These are phyloP conservation scores for Colostygia pectinataria DNA, from an alignment of 2,888 invertebrate genomes.

Conservation along the genomic window DNA sequence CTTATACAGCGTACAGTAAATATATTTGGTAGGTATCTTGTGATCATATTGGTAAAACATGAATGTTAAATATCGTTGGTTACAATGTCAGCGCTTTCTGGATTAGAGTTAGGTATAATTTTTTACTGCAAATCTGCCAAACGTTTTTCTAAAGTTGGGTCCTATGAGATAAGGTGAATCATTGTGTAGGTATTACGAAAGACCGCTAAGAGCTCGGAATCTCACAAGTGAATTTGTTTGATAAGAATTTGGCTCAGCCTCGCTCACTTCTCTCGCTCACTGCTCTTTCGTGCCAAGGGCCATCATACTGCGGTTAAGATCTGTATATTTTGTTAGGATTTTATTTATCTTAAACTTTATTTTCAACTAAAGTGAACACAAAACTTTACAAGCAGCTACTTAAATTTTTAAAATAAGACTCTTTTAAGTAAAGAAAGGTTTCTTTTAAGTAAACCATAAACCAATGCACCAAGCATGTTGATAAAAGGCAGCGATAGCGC, in stretches of 20 bases:
- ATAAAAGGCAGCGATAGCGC: no score
- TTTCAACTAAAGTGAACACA: slow-evolving; percentile 1
- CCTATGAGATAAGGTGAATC: slow-evolving; percentile 3
- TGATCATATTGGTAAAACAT: no score
- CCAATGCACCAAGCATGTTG: no score
- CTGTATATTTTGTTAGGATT: not conserved
- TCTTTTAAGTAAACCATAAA: no score
- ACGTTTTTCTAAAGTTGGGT: not conserved
- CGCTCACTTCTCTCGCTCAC: slow-evolving; percentile 11
- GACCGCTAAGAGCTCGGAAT: slow-evolving; percentile 15
- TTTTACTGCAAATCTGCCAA: no score
- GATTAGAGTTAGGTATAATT: no score
- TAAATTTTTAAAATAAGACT: no score
- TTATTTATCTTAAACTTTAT: not conserved
- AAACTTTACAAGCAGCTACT: not conserved
- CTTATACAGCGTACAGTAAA: no score
- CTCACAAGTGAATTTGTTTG: slow-evolving; percentile 21
- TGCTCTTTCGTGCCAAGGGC: slow-evolving; percentile 16
- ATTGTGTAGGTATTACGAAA: slow-evolving; percentile 10
- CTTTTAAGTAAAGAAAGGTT: no score
- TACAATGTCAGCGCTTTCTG: not conserved
- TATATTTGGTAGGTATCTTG: no score
- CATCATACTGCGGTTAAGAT: slow-evolving; percentile 13
- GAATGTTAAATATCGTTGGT: not conserved
- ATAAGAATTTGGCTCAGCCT: slow-evolving; percentile 24